Conservation (phyloP, 1,140 invertebrate genomes). For the Dendroctonus valens region DNA sequence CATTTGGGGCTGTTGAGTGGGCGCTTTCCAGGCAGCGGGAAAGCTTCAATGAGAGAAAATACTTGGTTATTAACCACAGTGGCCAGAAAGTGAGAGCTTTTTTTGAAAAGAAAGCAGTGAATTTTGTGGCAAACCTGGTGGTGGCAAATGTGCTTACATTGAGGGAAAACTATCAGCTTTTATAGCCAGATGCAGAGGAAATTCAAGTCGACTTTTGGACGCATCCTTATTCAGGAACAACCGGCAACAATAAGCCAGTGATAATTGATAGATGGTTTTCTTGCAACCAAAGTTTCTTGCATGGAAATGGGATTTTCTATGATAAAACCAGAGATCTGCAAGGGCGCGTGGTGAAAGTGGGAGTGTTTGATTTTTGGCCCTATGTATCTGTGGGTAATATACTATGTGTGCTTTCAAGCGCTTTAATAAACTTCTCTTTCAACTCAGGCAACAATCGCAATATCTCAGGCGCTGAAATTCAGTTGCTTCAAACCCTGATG, state of each 20-base stretch:
- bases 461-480: neutral
- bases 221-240: neutral
- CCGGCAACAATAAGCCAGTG: neutral
- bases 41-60: constrained; percentile 9
- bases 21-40: neutral
- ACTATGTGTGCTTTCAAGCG: neutral
- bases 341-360: neutral
- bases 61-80: neutral
- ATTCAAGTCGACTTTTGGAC: constrained; percentile 1
- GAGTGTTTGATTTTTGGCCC: neutral
- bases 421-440: neutral
- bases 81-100: neutral
- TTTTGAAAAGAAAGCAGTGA: neutral
- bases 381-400: constrained; percentile 6
- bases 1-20: constrained; percentile 1
- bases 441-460: neutral
- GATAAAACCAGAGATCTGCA: neutral
- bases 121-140: constrained; percentile 3
- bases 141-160: neutral
- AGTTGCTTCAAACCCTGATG: neutral
- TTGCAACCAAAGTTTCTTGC: neutral
- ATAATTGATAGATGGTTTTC: constrained; percentile 9
- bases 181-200: neutral
- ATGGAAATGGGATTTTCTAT: neutral
- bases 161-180: neutral